Base-by-base conservation (phyloP, 2,113 vertebrate genomes). In the Petromus typicus region DNA sequence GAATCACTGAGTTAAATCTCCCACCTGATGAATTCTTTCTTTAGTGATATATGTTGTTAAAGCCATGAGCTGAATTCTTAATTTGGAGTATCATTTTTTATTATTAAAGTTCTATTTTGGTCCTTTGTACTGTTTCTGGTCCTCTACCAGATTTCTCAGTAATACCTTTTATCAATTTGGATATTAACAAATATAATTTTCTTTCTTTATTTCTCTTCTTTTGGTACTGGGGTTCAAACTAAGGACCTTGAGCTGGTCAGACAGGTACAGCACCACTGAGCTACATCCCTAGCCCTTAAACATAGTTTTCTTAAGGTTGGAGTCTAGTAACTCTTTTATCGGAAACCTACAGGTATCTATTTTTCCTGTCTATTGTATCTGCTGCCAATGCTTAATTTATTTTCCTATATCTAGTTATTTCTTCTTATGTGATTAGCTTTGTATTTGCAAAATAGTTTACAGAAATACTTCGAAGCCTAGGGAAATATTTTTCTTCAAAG, bases 401-500 rank as follows among this genome's bases (percentile, higher is more conserved):
- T 22, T 89, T 23, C 27, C 85, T 64, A 22, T 30, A 27, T 54
- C 13, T 23, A 27, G 14, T 78, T 85, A 61, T 54, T 80, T 63
- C 85, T 67, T 45, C 56, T 76, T 83, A 61, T 37, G 34, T 69
- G 14, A 51, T 63, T 20, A 43, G 25, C 37, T 91, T 7, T 61
- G 17, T 73, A 78, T 61, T 87, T 93, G 14, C 22, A 94, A 93
- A 94, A 75, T 87, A 93, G 43, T 79, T 89, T 73, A 48, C 10
- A 81, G 76, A 86, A 78, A 90, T 89, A 51, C 67, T 59, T 88
- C 54, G 32, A 79, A 79, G 23, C 13, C 54, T 75, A 51, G 1
- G 17, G 23, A 84, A 18, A 40, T 83, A 79, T 45, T 34, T 86
- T 75, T 91, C 56, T 86, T 34, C 63, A 86, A 61, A 94, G 5